Evolutionary conservation across 2,113 vertebrate genomes (phyloP).

Genomic region (Pterophyllum scalare): DNA sequence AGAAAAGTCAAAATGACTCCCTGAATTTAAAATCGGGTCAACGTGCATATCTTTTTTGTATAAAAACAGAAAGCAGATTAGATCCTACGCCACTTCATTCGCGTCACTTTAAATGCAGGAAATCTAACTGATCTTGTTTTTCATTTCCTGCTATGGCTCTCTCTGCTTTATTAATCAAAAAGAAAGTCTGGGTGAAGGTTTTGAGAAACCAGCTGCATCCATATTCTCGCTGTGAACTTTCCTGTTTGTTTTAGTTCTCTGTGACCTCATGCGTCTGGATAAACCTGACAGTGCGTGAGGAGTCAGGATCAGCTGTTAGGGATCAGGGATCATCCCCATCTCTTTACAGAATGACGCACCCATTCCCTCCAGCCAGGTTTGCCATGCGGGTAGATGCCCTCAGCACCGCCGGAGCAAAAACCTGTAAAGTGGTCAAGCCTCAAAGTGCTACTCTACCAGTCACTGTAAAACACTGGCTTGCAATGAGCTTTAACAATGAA

Average conservation of each 20-base stretch:
- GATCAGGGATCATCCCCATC: conserved; percentile 74
- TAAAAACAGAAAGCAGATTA: neutral
- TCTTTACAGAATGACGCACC: conserved; percentile 68
- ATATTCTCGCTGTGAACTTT: conserved; percentile 9
- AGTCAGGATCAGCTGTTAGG: conserved; percentile 59
- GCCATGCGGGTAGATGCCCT: conserved; percentile 5
- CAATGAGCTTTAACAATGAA: neutral
- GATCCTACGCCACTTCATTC: neutral
- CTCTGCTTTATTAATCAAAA: neutral
- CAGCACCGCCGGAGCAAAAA: neutral
- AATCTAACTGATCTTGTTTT: conserved; percentile 37
- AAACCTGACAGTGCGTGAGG: conserved; percentile 64
- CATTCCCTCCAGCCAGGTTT: conserved; percentile 51
- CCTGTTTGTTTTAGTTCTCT: neutral
- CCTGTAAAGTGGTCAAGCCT: neutral
- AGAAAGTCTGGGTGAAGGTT: neutral
- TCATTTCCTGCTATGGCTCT: conserved; percentile 40
- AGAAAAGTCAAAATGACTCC: neutral
- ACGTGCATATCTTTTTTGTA: neutral
- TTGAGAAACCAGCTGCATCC: neutral
- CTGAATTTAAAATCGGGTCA: neutral
- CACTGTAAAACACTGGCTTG: neutral
- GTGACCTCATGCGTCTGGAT: conserved; percentile 53
- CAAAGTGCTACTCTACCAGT: neutral
- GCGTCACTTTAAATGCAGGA: neutral